phyloP scores from a whole-genome alignment of 2,113 vertebrate genomes.

The Ia io region DNA sequence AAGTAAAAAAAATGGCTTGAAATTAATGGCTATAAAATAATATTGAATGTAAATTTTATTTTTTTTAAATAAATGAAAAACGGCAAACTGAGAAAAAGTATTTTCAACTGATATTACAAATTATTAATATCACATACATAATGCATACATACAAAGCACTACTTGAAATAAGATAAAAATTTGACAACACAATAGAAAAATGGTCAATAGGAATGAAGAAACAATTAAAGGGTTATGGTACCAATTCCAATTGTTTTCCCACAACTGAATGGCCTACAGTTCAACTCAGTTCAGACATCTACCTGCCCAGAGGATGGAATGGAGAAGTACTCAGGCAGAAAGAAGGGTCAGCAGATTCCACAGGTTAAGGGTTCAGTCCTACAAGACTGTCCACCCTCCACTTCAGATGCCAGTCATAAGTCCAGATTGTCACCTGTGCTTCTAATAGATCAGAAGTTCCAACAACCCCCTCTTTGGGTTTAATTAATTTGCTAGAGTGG shows the following conservation, averaged over 20 bases:
- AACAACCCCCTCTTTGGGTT: background rate
- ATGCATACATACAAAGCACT: background rate
- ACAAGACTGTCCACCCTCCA: background rate
- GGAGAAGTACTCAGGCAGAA: no score
- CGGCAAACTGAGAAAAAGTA: background rate
- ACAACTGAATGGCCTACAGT: background rate
- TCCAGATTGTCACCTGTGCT: background rate
- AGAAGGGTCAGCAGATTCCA: background rate
- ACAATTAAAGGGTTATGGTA: background rate
- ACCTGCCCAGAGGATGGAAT: no score
- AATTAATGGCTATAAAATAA: background rate
- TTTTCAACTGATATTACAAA: constrained; percentile 20
- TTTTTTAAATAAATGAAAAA: background rate
- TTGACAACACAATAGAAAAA: background rate
- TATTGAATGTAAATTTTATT: background rate
- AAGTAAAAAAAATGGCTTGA: background rate
- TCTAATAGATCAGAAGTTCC: background rate
- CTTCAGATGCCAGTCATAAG: background rate
- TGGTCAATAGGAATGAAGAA: background rate
- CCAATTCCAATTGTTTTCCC: background rate
- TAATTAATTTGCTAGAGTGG: background rate
- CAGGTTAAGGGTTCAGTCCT: background rate
- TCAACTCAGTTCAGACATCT: background rate
- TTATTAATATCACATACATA: background rate
- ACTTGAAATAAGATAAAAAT: background rate